Evolutionary conservation across 2,797 vertebrate species (phyloP).

Genomic region (Gorsachius magnificus): DNA sequence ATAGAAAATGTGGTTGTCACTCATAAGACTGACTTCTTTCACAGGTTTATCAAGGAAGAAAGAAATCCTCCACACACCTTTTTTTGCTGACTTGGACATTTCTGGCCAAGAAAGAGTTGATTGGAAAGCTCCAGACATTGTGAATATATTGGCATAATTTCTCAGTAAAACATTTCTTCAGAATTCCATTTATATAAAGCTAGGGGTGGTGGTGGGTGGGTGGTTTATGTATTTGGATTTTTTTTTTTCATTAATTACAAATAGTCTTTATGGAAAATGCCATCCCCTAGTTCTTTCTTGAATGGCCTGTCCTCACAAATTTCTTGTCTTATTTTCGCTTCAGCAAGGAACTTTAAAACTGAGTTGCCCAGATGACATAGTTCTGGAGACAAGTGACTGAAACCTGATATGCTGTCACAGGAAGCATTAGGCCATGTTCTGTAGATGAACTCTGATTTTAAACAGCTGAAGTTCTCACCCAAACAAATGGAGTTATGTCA

Average conservation of each 20-base stretch:
- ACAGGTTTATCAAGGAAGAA: not conserved
- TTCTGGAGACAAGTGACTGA: rapidly evolving
- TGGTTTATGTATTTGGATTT: not conserved
- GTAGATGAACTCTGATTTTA: not conserved
- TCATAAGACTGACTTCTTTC: not conserved
- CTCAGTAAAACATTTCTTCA: not conserved
- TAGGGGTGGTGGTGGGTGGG: rapidly evolving
- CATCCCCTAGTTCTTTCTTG: not conserved
- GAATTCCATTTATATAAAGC: not conserved
- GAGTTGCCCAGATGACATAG: not conserved
- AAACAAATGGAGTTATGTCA: not conserved
- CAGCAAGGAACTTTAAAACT: not conserved
- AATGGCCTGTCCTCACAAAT: not conserved
- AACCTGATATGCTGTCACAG: not conserved
- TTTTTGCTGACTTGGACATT: not conserved
- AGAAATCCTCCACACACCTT: rapidly evolving
- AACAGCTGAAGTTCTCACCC: not conserved
- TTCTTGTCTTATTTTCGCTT: not conserved
- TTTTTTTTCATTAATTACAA: not conserved
- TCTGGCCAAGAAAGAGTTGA: not conserved
- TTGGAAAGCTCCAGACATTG: not conserved
- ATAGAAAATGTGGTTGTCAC: not conserved
- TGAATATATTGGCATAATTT: not conserved
- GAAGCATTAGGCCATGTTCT: not conserved
- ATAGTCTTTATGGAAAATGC: not conserved